Evolutionary conservation across 53 echinoderm and acorn worm species (phyloP).

Genomic region (Patiria pectinifera): DNA sequence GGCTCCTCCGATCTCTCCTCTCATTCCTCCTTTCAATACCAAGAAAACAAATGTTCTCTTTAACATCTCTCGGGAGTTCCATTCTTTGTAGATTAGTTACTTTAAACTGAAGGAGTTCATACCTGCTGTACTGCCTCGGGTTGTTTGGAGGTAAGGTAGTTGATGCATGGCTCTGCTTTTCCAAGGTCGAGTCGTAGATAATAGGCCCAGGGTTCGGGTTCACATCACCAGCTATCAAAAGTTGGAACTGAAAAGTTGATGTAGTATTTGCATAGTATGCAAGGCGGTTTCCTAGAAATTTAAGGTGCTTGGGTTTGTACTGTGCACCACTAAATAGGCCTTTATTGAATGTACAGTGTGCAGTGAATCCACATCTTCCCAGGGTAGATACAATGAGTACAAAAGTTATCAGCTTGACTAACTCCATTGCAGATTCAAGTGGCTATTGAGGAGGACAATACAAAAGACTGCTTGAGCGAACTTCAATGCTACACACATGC

Average conservation of each 20-base stretch:
- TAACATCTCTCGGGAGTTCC: background rate
- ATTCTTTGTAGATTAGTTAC: background rate
- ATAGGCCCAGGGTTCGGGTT: conserved; percentile 22
- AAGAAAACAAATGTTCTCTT: conserved; percentile 12
- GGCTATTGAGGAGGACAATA: background rate
- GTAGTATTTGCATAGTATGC: background rate
- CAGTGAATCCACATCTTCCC: background rate
- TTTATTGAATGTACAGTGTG: background rate
- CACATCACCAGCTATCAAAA: background rate
- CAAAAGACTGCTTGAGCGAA: conserved; percentile 7
- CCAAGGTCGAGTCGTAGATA: conserved; percentile 4
- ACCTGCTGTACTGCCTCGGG: background rate
- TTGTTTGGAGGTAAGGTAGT: conserved; percentile 23
- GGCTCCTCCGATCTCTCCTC: background rate
- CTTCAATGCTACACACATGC: conserved; percentile 1
- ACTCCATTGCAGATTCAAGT: conserved; percentile 15
- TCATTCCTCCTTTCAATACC: conserved; percentile 28
- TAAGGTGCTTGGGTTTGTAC: conserved; percentile 10
- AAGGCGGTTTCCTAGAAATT: background rate
- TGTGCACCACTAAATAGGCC: conserved; percentile 11
- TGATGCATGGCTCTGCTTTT: conserved; percentile 19
- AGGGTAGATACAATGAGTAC: background rate
- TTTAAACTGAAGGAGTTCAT: background rate
- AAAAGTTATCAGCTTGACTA: conserved; percentile 33
- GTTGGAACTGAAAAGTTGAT: background rate